Base-by-base conservation (phyloP, 2,113 vertebrate species). In the Microcebus lehilahytsara region DNA sequence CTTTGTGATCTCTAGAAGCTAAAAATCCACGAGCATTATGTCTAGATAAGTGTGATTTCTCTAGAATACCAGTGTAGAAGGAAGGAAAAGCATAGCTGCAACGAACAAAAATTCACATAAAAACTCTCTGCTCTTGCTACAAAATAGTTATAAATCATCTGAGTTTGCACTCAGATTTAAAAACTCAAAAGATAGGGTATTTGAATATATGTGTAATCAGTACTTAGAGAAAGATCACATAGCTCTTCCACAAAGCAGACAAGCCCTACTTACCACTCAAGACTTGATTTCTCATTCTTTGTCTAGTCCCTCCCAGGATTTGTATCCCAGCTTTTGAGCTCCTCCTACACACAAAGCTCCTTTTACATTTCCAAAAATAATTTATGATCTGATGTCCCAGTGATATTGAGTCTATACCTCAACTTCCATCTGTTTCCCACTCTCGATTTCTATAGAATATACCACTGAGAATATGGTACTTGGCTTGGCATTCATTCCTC, bases 391-490 rank as follows among this genome's bases (percentile, higher is more conserved):
- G 98, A 98, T 97, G 98, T 97, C 97, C 94, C 97, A 91, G 97
- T 78, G 91, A 98, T 98, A 98, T 97, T 97, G 98, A 98, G 97
- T 96, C 97, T 98, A 89, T 96, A 97, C 97, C 97, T 97, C 96
- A 85, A 97, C 94, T 96, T 81, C 97, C 97, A 97, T 98, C 97
- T 98, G 97, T 89, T 97, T 93, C 97, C 93, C 79, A 78, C 97
- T 91, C 94, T 80, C 80, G 10, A 89, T 95, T 96, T 97, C 96
- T 98, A 96, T 95, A 97, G 96, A 98, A 80, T 85, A 53, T 77
- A 97, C 96, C 94, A 97, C 95, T 79, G 89, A 93, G 96, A 98
- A 98, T 96, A 95, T 97, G 96, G 89, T 78, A 51, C 96, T 97
- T 98, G 96, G 97, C 96, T 96, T 96, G 95, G 81, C 89, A 79